Evolutionary conservation across 2,113 vertebrate genomes (phyloP).

Genomic region (Erythrolamprus reginae): DNA sequence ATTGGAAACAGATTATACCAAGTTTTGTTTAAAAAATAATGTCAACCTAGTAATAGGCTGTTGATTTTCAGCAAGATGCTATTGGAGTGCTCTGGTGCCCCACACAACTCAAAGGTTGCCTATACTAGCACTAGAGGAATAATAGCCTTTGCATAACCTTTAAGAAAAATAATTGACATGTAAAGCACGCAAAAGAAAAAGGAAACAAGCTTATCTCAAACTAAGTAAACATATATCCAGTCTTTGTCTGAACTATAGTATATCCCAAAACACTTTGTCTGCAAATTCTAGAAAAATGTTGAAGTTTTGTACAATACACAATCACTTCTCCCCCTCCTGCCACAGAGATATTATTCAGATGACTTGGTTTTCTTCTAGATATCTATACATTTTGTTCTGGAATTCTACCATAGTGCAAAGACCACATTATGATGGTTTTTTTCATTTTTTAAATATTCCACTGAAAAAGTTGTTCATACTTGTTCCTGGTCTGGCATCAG

Average conservation of each 20-base stretch:
- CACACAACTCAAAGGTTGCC: background rate
- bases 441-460: background rate
- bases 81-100: background rate
- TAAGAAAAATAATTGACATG: background rate
- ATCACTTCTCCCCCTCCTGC: background rate
- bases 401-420: background rate
- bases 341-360: background rate
- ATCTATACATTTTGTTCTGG: background rate
- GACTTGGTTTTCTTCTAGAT: background rate
- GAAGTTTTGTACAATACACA: background rate
- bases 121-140: background rate
- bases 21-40: background rate
- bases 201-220: background rate
- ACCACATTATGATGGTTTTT: background rate
- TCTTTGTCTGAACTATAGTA: background rate
- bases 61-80: background rate
- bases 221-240: background rate
- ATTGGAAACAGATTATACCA: background rate
- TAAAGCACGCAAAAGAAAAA: background rate
- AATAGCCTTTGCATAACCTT: background rate
- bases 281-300: background rate
- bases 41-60: background rate
- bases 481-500: slow-evolving; percentile 95
- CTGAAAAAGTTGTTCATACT: slow-evolving; percentile 58
- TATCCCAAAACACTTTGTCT: background rate